Evolutionary conservation across 2,888 invertebrate genomes (phyloP).

Genomic region (Lacanobia wlatinum): DNA sequence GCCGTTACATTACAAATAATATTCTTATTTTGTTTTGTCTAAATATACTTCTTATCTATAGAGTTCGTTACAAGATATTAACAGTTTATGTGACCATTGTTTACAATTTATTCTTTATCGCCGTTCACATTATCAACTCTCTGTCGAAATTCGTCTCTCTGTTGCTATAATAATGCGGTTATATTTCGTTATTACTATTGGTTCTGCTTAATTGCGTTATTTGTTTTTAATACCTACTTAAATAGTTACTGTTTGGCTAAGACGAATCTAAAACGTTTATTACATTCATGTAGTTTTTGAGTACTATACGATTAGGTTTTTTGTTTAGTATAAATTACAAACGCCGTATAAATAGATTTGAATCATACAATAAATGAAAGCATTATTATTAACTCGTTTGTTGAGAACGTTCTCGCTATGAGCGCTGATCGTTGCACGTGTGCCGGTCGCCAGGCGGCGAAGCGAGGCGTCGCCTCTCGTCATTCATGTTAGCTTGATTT

Average conservation of each 20-base stretch:
- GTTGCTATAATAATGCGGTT: constrained; percentile 82
- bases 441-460: constrained; percentile 81
- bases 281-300: constrained; percentile 40
- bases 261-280: constrained; percentile 22
- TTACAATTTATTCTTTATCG: constrained; percentile 87
- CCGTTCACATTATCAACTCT: constrained; percentile 82
- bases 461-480: constrained; percentile 81
- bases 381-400: constrained; percentile 78
- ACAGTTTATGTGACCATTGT: constrained; percentile 81
- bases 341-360: constrained; percentile 64
- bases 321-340: constrained; percentile 61
- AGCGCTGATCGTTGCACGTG: constrained; percentile 81
- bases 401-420: constrained; percentile 75
- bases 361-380: constrained; percentile 74
- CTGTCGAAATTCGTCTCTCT: constrained; percentile 83
- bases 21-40: constrained; percentile 81
- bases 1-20: constrained; percentile 62
- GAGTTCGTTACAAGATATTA: constrained; percentile 81
- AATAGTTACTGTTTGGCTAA: constrained; percentile 26
- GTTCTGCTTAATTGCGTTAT: constrained; percentile 49
- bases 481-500: constrained; percentile 83
- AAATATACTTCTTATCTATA: constrained; percentile 80
- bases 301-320: constrained; percentile 55
- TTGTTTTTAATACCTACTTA: constrained; percentile 24
- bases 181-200: constrained; percentile 56